These are phyloP conservation scores for Acanthiza pusilla DNA, from an alignment of 2,797 vertebrate genomes.

Conservation along the genomic window DNA sequence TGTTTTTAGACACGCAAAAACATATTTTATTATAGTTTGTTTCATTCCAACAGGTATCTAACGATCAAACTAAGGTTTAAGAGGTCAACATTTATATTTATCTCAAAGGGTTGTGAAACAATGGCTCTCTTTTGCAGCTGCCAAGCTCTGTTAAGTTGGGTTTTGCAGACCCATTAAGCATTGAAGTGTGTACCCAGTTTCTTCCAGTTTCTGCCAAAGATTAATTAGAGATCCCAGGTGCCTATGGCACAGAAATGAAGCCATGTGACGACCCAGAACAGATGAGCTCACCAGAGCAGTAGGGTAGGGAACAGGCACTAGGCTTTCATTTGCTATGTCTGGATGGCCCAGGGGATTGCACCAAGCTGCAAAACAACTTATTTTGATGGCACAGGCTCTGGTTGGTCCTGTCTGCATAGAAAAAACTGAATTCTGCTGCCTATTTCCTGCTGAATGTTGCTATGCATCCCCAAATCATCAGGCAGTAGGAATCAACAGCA, in stretches of 20 bases:
- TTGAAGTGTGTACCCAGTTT: background rate
- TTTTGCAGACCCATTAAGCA: background rate
- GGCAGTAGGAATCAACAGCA: background rate
- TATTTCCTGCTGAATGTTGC: background rate
- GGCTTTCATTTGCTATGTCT: background rate
- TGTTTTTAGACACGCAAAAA: background rate
- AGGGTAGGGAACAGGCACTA: background rate
- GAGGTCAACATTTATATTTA: background rate
- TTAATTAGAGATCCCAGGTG: background rate
- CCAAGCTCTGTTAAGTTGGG: background rate
- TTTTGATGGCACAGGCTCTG: background rate
- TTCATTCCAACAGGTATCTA: background rate
- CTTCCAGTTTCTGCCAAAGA: background rate
- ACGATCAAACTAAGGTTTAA: background rate
- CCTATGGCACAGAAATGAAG: background rate
- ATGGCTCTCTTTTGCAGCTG: background rate
- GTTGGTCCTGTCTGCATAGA: background rate
- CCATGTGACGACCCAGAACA: background rate
- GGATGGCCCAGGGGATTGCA: background rate
- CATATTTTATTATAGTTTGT: background rate
- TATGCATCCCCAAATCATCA: background rate
- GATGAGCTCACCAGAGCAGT: background rate
- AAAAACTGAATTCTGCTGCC: background rate
- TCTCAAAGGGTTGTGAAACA: constrained; percentile 13
- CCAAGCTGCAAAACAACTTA: background rate